A percentile compares a stretch with the other conserved stretches of the same genome.
These are phyloP conservation scores for Chunga burmeisteri DNA, from an alignment of 2,113 vertebrate genomes.

Conservation along the genomic window DNA sequence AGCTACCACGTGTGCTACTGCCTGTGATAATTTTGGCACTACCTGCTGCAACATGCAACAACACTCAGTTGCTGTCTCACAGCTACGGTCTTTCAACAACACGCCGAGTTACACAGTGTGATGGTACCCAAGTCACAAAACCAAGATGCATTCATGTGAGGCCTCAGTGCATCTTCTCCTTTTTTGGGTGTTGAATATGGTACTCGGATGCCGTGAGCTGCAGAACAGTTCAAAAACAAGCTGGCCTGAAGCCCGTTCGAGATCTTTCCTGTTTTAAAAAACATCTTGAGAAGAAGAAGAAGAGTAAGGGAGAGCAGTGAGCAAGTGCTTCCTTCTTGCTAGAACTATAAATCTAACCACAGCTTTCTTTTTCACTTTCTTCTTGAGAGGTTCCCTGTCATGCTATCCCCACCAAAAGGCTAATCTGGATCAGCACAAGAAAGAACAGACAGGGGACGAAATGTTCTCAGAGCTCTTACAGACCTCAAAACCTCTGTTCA, in stretches of 20 bases:
- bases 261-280: not conserved
- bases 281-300: not conserved
- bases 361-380: not conserved
- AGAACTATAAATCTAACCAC: not conserved
- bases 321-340: not conserved
- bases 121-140: not conserved
- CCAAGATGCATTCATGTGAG: not conserved
- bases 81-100: not conserved
- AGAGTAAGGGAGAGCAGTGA: not conserved
- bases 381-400: not conserved
- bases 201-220: not conserved
- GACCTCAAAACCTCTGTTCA: not conserved
- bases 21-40: not conserved
- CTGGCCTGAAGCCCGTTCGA: not conserved
- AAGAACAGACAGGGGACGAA: not conserved
- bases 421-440: not conserved
- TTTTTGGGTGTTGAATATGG: not conserved
- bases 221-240: not conserved
- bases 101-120: not conserved
- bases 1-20: not conserved
- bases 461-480: not conserved
- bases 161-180: not conserved
- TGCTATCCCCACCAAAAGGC: not conserved
- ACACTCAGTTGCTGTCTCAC: not conserved
- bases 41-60: not conserved